Percentiles rank a stretch among this genome's conserved stretches.
Evolutionary conservation across 1,140 invertebrate species (phyloP).

Genomic region (Penaeus chinensis): DNA sequence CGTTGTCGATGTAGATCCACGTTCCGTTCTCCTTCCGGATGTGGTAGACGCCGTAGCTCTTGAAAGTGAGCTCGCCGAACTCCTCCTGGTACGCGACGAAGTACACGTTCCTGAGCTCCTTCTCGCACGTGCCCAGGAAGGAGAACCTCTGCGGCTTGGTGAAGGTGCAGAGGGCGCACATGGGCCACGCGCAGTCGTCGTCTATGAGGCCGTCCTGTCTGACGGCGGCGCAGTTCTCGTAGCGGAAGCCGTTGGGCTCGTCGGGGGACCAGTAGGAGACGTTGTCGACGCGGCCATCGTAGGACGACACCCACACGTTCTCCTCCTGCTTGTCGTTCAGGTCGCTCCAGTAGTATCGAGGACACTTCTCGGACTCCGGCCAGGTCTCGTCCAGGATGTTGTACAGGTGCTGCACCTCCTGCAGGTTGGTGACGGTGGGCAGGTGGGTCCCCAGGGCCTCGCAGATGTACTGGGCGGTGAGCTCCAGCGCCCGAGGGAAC

Average conservation of each 20-base stretch:
- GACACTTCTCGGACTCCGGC: constrained; percentile 15
- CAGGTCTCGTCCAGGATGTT: constrained; percentile 21
- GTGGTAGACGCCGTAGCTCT: constrained; percentile 56
- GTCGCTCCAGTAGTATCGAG: constrained; percentile 33
- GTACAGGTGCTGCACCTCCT: constrained; percentile 28
- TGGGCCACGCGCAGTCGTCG: constrained; percentile 47
- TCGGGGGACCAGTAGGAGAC: constrained; percentile 37
- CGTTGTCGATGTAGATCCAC: constrained; percentile 49
- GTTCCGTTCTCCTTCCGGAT: constrained; percentile 48
- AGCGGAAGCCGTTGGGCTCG: constrained; percentile 56
- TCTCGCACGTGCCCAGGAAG: constrained; percentile 54
- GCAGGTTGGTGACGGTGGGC: constrained; percentile 10
- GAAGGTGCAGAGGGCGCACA: constrained; percentile 58
- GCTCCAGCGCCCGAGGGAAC: background rate
- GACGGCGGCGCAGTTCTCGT: constrained; percentile 53
- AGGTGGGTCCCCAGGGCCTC: constrained; percentile 29
- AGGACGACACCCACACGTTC: constrained; percentile 34
- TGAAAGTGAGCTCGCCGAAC: constrained; percentile 48
- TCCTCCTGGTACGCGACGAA: constrained; percentile 59
- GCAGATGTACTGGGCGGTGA: constrained; percentile 37
- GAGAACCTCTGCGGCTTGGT: constrained; percentile 47
- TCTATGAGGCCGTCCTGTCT: constrained; percentile 48
- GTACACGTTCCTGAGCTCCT: constrained; percentile 57
- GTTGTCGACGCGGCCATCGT: constrained; percentile 10
- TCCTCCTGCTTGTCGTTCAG: constrained; percentile 49